Base-by-base conservation (phyloP, 2,888 invertebrate genomes). In the Eupithecia subumbrata region DNA sequence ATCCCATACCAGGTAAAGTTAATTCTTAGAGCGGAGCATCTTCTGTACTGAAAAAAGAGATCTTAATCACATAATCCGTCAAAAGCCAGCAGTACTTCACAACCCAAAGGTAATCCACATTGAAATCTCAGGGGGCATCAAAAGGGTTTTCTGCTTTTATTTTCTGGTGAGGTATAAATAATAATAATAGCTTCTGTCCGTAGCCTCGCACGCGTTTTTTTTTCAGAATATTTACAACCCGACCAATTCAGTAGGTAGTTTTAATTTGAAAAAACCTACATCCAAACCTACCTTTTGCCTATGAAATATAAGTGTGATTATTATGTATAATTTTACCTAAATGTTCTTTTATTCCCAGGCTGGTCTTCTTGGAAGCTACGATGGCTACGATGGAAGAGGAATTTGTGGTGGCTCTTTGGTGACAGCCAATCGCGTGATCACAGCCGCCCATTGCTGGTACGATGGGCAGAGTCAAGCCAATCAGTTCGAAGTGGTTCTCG, bases 321-420 rank as follows among this genome's bases (percentile, higher is more conserved):
- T 1, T 22, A 5, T 56, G 22, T 16, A 4, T 12, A 56, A 64
- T 34, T 34, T 56, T 56, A 56, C 11, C 22, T 22, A 11, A 56
- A 34, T 34, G 34, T 30, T 64, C 9, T 34, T 64, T 63, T 14
- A 63, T 30, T 76, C 76, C 5, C 73, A 87, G 87, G 86, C 82
- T 77, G 87, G 87, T 66, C 82, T 86, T 37, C 76, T 87, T 3
- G 81, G 83, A 11, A 81, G 81, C 0, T 81, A 84, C 43, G 75
- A 81, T 0, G 85, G 84, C 1, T 22, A 75, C 5, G 40, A 76
- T 0, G 81, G 82, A 8, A 72, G 75, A 64, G 84, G 83, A 43
- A 85, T 91, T 0, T 93, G 92, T 75, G 92, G 92, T 30, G 92
- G 87, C 12, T 83, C 88, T 9, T 81, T 93, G 7, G 71, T 93